Base-by-base conservation (phyloP, 2,797 vertebrate species). In the Dromococcyx pavoninus region DNA sequence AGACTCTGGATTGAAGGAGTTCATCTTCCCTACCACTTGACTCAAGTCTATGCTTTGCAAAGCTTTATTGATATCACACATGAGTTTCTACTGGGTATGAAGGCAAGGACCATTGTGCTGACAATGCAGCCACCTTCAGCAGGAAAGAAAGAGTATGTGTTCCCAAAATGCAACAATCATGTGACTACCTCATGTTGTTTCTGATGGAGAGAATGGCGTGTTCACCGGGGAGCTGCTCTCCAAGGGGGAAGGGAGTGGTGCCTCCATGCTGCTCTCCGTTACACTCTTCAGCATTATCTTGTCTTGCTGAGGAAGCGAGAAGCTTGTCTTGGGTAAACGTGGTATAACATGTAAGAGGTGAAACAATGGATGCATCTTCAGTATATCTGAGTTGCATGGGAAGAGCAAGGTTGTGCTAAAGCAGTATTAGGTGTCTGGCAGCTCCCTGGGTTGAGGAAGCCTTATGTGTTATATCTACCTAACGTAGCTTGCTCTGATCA, bases 141-240 rank as follows among this genome's bases (percentile, higher is more conserved):
- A 41, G 43, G 10, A 79, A 75, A 35, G 75, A 72, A 28, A 30
- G 23, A 9, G 33, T 25, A 30, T 41, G 5, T 7, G 10, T 8
- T 17, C 12, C 35, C 71, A 9, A 27, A 89, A 37, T 18, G 41
- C 25, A 73, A 6, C 22, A 3, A 3, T 27, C 30, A 5, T 0
- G 0, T 25, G 60, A 23, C 32, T 11, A 2, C 9, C 0, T 5
- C 16, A 62, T 27, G 4, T 11, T 60, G 57, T 5, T 71, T 27
- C 13, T 1, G 13, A 3, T 0, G 13, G 25, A 17, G 25, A 70
- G 14, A 48, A 21, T 1, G 1, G 56, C 28, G 13, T 0, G 0
- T 10, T 74, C 21, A 5, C 24, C 1, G 0, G 13, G 30, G 37
- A 74, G 44, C n/a, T 71, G 44, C n/a, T 71, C 25, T 85, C 56